These are phyloP conservation scores for Metalampra italica DNA, from an alignment of 2,888 invertebrate species.

Conservation along the genomic window DNA sequence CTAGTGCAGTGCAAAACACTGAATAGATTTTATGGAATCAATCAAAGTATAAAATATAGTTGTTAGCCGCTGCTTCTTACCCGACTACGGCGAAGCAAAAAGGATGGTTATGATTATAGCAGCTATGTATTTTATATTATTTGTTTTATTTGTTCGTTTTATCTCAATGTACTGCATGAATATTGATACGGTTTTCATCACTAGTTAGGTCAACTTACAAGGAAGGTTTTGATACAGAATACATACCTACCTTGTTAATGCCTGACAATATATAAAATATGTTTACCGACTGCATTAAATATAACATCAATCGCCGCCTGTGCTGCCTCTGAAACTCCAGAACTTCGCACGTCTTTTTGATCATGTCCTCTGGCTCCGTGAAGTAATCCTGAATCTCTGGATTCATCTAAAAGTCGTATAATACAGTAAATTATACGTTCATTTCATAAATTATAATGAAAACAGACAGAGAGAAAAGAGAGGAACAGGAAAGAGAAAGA, in stretches of 20 bases:
- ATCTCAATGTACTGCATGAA: too few relatives aligned
- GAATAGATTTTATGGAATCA: too few relatives aligned
- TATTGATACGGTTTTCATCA: too few relatives aligned
- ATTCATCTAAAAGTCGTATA: constrained; percentile 56
- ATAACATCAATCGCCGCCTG: constrained; percentile 62
- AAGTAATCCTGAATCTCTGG: constrained; percentile 73
- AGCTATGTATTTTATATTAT: too few relatives aligned
- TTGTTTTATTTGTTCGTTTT: too few relatives aligned
- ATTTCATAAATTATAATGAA: not conserved
- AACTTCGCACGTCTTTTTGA: constrained; percentile 67
- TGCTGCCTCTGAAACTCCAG: constrained; percentile 72
- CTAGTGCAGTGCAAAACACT: too few relatives aligned
- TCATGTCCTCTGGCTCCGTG: constrained; percentile 71
- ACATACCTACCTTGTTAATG: not conserved
- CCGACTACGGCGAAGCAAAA: too few relatives aligned
- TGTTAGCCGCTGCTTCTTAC: too few relatives aligned
- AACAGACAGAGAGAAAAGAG: not conserved
- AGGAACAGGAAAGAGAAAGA: not conserved
- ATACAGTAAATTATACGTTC: not conserved
- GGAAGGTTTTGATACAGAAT: too few relatives aligned
- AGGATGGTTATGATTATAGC: too few relatives aligned
- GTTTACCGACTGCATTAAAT: constrained; percentile 68
- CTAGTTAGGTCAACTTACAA: too few relatives aligned
- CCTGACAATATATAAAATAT: not conserved
- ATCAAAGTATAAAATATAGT: too few relatives aligned